Evolutionary conservation across 2,113 vertebrate genomes (phyloP).

Genomic region (Salvelinus namaycush): DNA sequence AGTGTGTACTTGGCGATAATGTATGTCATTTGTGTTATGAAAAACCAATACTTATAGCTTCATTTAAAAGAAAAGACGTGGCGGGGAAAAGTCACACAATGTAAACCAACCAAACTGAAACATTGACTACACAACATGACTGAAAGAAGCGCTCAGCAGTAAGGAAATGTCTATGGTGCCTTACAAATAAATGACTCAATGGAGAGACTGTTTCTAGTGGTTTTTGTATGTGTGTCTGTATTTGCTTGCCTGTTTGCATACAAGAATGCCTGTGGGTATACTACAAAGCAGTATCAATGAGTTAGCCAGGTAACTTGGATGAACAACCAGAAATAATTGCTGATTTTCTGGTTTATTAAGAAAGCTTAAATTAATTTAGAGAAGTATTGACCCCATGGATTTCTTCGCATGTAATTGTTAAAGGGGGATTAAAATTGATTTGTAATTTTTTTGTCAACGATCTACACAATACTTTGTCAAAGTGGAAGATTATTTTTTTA

Average conservation of each 20-base stretch:
- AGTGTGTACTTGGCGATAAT: constrained; percentile 72
- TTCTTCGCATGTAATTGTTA: no score
- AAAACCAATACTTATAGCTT: constrained; percentile 61
- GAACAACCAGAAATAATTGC: no score
- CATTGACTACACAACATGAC: constrained; percentile 67
- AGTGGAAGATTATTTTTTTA: no score
- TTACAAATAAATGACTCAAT: constrained; percentile 77
- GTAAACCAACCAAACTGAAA: constrained; percentile 66
- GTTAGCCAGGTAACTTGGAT: no score
- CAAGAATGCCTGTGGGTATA: no score
- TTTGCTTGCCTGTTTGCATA: not conserved
- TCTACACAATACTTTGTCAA: no score
- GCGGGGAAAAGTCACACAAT: constrained; percentile 9
- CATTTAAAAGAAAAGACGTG: constrained; percentile 62
- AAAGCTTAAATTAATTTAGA: no score
- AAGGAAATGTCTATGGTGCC: constrained; percentile 79
- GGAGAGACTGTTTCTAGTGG: not conserved
- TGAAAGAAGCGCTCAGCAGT: constrained; percentile 76
- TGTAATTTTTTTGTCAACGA: no score
- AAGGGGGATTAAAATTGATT: no score
- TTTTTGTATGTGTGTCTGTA: constrained; percentile 54
- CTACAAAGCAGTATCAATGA: no score
- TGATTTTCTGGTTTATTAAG: no score
- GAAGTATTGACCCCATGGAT: no score
- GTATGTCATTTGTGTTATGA: constrained; percentile 66